phyloP scores from a whole-genome alignment of 2,113 vertebrate species.

The Dipodomys stephensi region DNA sequence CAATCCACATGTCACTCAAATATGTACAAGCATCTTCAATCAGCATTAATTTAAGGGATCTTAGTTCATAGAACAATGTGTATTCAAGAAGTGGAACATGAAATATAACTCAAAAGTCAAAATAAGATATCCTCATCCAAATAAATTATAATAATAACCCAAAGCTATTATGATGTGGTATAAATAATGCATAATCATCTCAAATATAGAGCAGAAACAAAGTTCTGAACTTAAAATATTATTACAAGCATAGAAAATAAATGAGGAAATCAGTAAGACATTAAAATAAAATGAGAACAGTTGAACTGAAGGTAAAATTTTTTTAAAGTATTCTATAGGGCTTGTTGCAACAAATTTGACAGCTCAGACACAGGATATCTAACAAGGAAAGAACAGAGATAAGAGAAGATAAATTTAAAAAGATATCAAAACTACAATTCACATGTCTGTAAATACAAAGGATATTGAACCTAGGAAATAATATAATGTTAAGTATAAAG shows the following conservation, averaged over 20 bases:
- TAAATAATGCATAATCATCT: not conserved
- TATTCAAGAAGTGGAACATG: not conserved
- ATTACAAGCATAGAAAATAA: not conserved
- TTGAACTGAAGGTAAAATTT: not conserved
- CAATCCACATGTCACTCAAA: not conserved
- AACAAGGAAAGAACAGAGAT: not conserved
- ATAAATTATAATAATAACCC: not conserved
- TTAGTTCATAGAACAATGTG: not conserved
- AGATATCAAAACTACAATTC: not conserved
- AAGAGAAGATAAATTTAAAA: not conserved
- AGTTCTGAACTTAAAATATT: not conserved
- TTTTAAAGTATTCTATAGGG: not conserved
- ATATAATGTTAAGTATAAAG: not conserved
- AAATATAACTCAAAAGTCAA: not conserved
- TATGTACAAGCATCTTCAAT: not conserved
- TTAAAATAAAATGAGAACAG: not conserved
- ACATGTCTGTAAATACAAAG: not conserved
- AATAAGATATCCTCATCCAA: not conserved
- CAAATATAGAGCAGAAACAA: not conserved
- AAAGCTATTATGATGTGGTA: not conserved
- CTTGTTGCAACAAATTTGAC: not conserved
- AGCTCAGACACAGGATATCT: not conserved
- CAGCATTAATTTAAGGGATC: not conserved
- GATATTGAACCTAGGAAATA: not conserved
- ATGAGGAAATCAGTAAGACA: not conserved